Evolutionary conservation across 2,113 vertebrate genomes (phyloP), one percentile per base, ranked within the genome.

Genomic region (Lepisosteus oculatus): DNA sequence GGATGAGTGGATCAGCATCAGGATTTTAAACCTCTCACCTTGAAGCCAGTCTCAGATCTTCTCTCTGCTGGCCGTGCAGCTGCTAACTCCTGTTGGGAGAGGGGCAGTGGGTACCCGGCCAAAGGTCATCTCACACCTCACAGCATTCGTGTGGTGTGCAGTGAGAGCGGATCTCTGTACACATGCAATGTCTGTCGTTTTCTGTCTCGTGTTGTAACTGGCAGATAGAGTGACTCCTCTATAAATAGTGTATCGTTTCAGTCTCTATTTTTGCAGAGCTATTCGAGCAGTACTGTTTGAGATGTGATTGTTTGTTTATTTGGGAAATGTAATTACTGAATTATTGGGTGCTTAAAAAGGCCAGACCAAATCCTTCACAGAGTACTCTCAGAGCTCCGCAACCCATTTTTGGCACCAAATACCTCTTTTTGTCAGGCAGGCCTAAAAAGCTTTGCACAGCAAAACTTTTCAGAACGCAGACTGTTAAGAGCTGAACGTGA

Each of bases 241-340:
- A 64, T 61, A 62, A 71, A 86, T 86, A 89, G 81, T 62, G 47
- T 51, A 9, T 51, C 5, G 47, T 51, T 51, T 51, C 47, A 1
- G 9, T 9, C 9, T 5, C 47, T 51, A 51, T 51, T 51, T 51
- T 78, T 76, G 80, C 65, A 43, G 76, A 76, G 70, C 74, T 69
- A 79, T 68, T 55, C 68, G 79, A 77, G 81, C 77, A 77, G 82
- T 77, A 82, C 73, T 76, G 70, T 82, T 77, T 84, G 85, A 87
- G 87, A 83, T 68, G 57, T 73, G 79, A 87, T 85, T 74, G 86
- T 80, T 74, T 72, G 74, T 86, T 88, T 90, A 84, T 87, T 80
- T 84, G 77, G 71, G 76, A 84, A 79, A 78, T 63, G 73, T 78
- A 70, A 75, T 85, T 85, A 83, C 73, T 81, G 84, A 71, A 85